Conservation (phyloP, 2,113 vertebrate species). For the Lasiurus borealis region DNA sequence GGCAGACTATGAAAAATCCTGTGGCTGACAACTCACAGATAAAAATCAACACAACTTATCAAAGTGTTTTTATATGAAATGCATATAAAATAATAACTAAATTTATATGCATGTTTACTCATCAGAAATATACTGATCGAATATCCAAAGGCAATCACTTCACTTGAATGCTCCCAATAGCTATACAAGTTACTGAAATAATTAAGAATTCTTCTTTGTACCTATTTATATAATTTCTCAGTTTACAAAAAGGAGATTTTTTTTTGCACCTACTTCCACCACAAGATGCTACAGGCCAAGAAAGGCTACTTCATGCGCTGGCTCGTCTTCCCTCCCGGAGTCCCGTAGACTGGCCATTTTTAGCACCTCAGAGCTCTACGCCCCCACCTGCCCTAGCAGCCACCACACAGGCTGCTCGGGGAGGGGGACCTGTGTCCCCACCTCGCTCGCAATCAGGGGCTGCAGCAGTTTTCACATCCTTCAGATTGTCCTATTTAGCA, state of each 20-base stretch:
- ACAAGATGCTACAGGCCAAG: not conserved
- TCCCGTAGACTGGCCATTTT: too few relatives aligned
- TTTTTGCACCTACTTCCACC: not conserved
- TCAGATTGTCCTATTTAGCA: not conserved
- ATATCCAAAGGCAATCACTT: slow-evolving; percentile 45
- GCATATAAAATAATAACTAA: not conserved
- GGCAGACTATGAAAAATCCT: slow-evolving; percentile 19
- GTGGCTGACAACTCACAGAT: not conserved
- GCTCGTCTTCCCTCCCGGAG: not conserved
- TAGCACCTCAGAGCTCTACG: too few relatives aligned
- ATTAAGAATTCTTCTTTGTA: not conserved
- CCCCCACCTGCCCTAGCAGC: too few relatives aligned
- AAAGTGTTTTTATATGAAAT: slow-evolving; percentile 23
- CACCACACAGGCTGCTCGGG: not conserved
- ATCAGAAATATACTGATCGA: slow-evolving; percentile 21
- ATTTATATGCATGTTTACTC: not conserved
- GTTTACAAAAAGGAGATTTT: slow-evolving; percentile 45
- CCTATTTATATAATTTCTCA: not conserved
- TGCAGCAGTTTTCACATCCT: not conserved
- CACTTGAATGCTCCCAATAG: not conserved
- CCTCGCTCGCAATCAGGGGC: not conserved
- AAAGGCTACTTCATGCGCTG: not conserved
- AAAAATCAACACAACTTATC: slow-evolving; percentile 19
- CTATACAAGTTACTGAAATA: not conserved
- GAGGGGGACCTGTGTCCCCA: rapidly evolving